phyloP scores from a whole-genome alignment of 1,140 invertebrate genomes.

The Danaus melanippus region DNA sequence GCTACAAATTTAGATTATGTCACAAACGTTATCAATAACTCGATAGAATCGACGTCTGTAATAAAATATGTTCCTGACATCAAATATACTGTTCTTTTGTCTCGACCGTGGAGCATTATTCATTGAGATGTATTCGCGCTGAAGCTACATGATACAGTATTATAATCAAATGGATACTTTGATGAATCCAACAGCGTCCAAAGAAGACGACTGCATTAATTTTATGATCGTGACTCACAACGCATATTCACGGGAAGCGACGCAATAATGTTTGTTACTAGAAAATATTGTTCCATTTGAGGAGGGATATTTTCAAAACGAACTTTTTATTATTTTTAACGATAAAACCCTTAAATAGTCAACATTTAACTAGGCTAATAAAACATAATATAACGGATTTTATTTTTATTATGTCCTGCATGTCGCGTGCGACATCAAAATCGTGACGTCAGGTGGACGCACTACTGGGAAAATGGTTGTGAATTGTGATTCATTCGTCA shows the following conservation, averaged over 20 bases:
- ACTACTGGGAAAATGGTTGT: conserved; percentile 38
- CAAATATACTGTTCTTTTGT: conserved; percentile 3
- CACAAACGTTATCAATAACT: conserved; percentile 4
- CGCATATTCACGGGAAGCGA: not conserved
- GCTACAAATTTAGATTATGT: conserved; percentile 17
- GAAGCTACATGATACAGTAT: conserved; percentile 14
- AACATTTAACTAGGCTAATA: too few relatives aligned
- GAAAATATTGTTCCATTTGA: too few relatives aligned
- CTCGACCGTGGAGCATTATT: conserved; percentile 2
- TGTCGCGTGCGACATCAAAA: conserved; percentile 52
- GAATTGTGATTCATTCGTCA: conserved; percentile 57
- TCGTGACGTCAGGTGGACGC: conserved; percentile 61
- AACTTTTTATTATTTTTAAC: too few relatives aligned
- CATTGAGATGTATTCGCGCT: conserved; percentile 10
- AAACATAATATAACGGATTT: conserved; percentile 4
- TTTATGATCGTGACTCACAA: conserved; percentile 14
- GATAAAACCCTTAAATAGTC: too few relatives aligned
- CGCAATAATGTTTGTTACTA: too few relatives aligned
- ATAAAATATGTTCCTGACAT: conserved; percentile 8
- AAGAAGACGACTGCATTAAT: conserved; percentile 9
- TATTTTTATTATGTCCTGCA: too few relatives aligned
- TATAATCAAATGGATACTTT: conserved; percentile 7
- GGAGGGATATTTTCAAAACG: too few relatives aligned
- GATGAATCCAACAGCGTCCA: conserved; percentile 6
- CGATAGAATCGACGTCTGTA: conserved; percentile 1